Conservation (phyloP, 30 jellyfish, hydroid and myxozoan species). For the Turritopsis dohrnii region DNA sequence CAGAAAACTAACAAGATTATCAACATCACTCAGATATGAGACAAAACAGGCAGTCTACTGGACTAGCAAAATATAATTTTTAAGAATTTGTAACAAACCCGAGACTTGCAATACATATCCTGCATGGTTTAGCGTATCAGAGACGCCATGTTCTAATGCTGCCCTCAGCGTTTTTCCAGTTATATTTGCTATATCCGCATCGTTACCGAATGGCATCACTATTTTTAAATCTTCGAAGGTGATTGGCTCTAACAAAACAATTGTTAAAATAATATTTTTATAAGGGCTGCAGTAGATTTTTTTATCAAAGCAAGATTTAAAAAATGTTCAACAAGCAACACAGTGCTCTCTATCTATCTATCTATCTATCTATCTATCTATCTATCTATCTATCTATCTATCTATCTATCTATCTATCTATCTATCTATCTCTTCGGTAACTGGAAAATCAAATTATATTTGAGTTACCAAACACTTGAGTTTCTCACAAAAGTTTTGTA, state of each 20-base stretch:
- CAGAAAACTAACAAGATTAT: background rate
- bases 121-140: slow-evolving; percentile 36
- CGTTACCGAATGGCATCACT: slow-evolving; percentile 90
- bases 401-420: no score
- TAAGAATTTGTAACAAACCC: slow-evolving; percentile 32
- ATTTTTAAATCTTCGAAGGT: slow-evolving; percentile 73
- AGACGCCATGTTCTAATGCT: slow-evolving; percentile 72
- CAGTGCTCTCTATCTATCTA: no score
- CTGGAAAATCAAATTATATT: no score
- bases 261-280: background rate
- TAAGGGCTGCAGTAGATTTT: background rate
- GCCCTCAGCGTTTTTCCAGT: slow-evolving; percentile 57
- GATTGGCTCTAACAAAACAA: slow-evolving; percentile 47
- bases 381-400: no score
- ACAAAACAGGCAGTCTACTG: background rate
- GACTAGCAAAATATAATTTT: background rate
- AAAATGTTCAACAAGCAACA: no score
- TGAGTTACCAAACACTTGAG: no score
- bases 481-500: no score
- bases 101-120: slow-evolving; percentile 88
- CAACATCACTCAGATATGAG: background rate
- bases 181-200: slow-evolving; percentile 77
- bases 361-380: no score
- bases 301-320: no score
- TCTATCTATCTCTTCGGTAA: no score